A percentile compares a stretch with the other conserved stretches of the same genome.
Conservation (phyloP, 1,140 invertebrate genomes). For the Cherax quadricarinatus region DNA sequence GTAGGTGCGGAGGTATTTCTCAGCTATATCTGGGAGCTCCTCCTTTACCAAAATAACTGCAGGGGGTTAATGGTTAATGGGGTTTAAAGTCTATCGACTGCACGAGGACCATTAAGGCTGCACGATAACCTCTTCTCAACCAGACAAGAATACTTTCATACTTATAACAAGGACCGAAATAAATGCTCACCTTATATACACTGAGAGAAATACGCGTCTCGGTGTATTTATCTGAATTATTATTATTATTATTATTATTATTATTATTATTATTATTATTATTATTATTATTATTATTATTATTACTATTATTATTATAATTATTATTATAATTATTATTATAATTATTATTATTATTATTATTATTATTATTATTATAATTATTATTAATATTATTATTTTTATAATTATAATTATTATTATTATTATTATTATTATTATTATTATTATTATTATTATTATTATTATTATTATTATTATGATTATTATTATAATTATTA, state of each 20-base stretch:
- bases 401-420: neutral
- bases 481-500: too few relatives aligned
- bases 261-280: conserved; percentile 38
- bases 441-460: too few relatives aligned
- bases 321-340: conserved; percentile 23
- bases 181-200: too few relatives aligned
- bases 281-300: conserved; percentile 36
- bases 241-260: conserved; percentile 23
- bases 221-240: neutral
- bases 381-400: conserved; percentile 25
- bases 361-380: conserved; percentile 33
- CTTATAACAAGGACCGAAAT: too few relatives aligned
- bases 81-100: too few relatives aligned
- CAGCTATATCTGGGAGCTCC: neutral
- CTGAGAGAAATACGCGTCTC: too few relatives aligned
- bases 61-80: too few relatives aligned
- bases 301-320: neutral
- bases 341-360: conserved; percentile 32
- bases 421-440: too few relatives aligned
- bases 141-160: too few relatives aligned
- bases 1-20: neutral
- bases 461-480: too few relatives aligned
- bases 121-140: too few relatives aligned
- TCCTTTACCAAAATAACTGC: neutral
- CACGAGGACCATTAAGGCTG: too few relatives aligned